Percentiles rank a stretch among this genome's conserved stretches.
These are phyloP conservation scores for Capitella teleta DNA, from an alignment of 1,140 invertebrate genomes.

Conservation along the genomic window DNA sequence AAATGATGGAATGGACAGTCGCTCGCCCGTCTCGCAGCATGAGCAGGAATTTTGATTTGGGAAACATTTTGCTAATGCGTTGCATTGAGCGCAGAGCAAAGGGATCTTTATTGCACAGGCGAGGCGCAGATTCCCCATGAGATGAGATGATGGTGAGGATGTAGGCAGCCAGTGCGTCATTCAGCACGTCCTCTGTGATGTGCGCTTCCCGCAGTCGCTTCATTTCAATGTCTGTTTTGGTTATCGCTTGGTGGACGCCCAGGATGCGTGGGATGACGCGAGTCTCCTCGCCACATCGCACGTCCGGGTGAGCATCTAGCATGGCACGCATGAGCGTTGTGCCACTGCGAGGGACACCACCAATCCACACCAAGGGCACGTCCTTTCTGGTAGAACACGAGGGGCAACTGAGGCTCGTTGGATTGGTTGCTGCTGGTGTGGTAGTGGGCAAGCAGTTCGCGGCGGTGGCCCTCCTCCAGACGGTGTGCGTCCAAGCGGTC, in stretches of 20 bases:
- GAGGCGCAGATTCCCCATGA: slow-evolving; percentile 75
- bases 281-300: slow-evolving; percentile 96
- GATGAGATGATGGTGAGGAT: slow-evolving; percentile 63
- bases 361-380: slow-evolving; percentile 76
- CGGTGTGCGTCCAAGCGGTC: too few relatives aligned
- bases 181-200: slow-evolving; percentile 79
- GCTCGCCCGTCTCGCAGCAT: slow-evolving; percentile 96
- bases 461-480: too few relatives aligned
- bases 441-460: too few relatives aligned
- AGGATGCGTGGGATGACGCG: slow-evolving; percentile 82
- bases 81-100: slow-evolving; percentile 76
- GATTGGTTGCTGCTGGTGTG: too few relatives aligned
- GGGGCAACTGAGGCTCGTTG: too few relatives aligned
- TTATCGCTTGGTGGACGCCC: slow-evolving; percentile 33
- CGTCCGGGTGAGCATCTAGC: slow-evolving; percentile 95
- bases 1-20: slow-evolving; percentile 95
- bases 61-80: slow-evolving; percentile 58
- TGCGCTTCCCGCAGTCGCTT: slow-evolving; percentile 83
- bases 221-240: slow-evolving; percentile 28
- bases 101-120: slow-evolving; percentile 98
- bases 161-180: slow-evolving; percentile 90
- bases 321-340: slow-evolving; percentile 95
- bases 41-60: slow-evolving; percentile 84
- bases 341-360: slow-evolving; percentile 89
- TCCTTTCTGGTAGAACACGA: slow-evolving; percentile 15